A percentile compares a stretch with the other conserved stretches of the same genome.
These are phyloP conservation scores for Poecilia velifera DNA, from an alignment of 2,797 vertebrate species.

Conservation along the genomic window DNA sequence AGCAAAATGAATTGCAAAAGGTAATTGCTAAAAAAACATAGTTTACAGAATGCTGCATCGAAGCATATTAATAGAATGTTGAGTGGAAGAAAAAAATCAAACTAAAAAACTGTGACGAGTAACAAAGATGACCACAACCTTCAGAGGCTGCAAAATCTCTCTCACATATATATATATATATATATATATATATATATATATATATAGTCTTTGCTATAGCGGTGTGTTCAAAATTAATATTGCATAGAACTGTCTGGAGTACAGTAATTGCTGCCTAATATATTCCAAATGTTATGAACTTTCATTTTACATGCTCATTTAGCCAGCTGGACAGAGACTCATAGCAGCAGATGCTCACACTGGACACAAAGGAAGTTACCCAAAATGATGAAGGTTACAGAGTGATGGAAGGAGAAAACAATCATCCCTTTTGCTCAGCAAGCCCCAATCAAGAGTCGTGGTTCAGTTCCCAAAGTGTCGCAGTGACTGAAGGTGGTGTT, in stretches of 20 bases:
- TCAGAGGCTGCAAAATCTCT: background rate
- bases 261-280: background rate
- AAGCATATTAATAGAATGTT: background rate
- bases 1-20: background rate
- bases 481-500: background rate
- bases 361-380: background rate
- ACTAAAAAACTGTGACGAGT: background rate
- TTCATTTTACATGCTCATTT: background rate
- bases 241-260: background rate
- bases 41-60: background rate
- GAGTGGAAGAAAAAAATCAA: background rate
- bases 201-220: background rate
- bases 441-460: background rate
- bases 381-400: too few species aligned
- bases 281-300: background rate
- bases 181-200: background rate
- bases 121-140: background rate
- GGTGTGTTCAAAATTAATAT: background rate
- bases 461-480: background rate
- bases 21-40: background rate
- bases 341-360: background rate
- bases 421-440: background rate
- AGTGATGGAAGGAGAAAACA: background rate
- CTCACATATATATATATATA: background rate
- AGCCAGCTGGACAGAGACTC: background rate